Evolutionary conservation across 2,888 invertebrate genomes (phyloP).

Genomic region (Abrostola triplasia): DNA sequence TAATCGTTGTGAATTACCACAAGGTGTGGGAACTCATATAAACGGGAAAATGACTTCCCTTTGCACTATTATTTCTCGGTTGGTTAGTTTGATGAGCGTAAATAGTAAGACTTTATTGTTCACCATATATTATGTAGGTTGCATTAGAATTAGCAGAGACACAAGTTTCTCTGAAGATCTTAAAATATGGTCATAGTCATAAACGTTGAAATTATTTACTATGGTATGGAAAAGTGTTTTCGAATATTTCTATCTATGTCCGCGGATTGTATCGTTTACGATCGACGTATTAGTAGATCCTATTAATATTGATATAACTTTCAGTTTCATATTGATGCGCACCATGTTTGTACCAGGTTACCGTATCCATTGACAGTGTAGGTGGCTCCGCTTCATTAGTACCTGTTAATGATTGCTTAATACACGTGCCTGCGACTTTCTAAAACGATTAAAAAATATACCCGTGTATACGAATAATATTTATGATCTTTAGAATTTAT

Average conservation of each 20-base stretch:
- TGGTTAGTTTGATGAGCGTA: conserved; percentile 10
- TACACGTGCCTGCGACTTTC: conserved; percentile 17
- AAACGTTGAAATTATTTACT: conserved; percentile 45
- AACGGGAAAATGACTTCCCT: conserved; percentile 37
- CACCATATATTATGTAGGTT: conserved; percentile 24
- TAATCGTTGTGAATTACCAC: conserved; percentile 73
- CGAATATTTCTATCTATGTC: conserved; percentile 11
- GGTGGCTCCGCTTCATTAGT: conserved; percentile 32
- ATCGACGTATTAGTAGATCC: conserved; percentile 12
- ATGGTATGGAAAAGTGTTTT: conserved; percentile 27
- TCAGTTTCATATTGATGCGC: conserved; percentile 32
- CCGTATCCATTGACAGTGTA: conserved; percentile 34
- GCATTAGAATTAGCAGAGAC: conserved; percentile 23
- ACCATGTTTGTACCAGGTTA: conserved; percentile 23
- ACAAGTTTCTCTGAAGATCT: conserved; percentile 49
- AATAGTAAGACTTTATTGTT: conserved; percentile 21
- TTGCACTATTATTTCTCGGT: conserved; percentile 19
- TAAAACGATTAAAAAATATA: neutral
- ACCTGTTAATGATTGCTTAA: conserved; percentile 27
- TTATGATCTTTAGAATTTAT: too few relatives aligned
- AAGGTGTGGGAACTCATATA: conserved; percentile 70
- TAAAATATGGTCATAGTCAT: conserved; percentile 44
- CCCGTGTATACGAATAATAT: neutral
- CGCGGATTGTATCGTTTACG: conserved; percentile 20
- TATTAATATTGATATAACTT: conserved; percentile 44